These are phyloP conservation scores for Oplegnathus fasciatus DNA, from an alignment of 2,113 vertebrate genomes.

Conservation along the genomic window DNA sequence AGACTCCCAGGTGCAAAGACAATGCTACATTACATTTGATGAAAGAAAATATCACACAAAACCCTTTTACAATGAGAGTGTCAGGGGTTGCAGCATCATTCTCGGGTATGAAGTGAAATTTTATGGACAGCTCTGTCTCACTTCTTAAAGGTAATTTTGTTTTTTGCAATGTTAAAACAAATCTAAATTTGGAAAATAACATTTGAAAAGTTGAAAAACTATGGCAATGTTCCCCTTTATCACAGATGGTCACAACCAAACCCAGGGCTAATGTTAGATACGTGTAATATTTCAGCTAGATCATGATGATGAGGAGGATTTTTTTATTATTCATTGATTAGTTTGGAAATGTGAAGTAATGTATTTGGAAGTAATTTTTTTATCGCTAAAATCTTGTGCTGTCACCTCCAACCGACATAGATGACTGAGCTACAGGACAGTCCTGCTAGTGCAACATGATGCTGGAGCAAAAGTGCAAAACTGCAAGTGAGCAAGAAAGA, in stretches of 20 bases:
- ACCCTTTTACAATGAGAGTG: background rate
- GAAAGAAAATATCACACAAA: conserved; percentile 14
- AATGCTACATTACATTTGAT: background rate
- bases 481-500: no score
- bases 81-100: background rate
- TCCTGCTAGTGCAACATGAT: background rate
- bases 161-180: background rate
- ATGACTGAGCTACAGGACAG: background rate
- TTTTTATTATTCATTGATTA: background rate
- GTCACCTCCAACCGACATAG: background rate
- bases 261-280: background rate
- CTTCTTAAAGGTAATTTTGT: background rate
- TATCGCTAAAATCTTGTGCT: background rate
- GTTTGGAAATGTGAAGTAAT: background rate
- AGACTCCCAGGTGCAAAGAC: background rate
- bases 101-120: background rate
- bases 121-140: no score
- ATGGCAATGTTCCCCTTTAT: no score
- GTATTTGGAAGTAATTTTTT: background rate
- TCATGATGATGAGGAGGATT: background rate
- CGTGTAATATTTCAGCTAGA: background rate
- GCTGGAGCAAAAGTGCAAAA: background rate
- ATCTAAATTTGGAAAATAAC: background rate
- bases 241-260: background rate
- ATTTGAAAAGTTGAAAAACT: background rate